phyloP scores from a whole-genome alignment of 2,888 invertebrate genomes.

The Erebia palarica region DNA sequence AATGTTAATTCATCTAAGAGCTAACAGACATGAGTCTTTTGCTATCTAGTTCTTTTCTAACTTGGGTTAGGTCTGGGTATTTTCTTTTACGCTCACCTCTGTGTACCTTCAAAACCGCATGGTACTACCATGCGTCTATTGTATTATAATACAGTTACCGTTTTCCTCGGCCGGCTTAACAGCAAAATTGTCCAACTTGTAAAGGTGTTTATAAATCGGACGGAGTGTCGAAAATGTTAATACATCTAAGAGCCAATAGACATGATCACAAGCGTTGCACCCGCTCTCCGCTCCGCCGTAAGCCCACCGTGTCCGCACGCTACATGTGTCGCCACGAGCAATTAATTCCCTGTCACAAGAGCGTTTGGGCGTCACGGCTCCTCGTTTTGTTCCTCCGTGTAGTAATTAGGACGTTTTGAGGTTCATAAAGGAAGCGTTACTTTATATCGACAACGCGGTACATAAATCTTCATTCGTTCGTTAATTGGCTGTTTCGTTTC shows the following conservation, averaged over 20 bases:
- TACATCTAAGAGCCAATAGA: constrained; percentile 16
- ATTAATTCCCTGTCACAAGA: constrained; percentile 82
- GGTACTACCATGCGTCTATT: neutral
- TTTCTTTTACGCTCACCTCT: neutral
- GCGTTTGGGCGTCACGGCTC: constrained; percentile 79
- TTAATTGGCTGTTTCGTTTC: constrained; percentile 67
- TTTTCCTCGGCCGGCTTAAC: neutral
- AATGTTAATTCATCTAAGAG: constrained; percentile 14
- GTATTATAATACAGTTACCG: neutral
- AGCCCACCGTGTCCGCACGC: constrained; percentile 45
- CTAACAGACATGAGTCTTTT: neutral
- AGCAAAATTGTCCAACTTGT: neutral
- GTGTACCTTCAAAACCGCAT: neutral
- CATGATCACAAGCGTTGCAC: neutral
- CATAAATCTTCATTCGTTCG: constrained; percentile 79
- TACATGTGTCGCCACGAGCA: constrained; percentile 79
- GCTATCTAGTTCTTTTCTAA: too few species aligned
- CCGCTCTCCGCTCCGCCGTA: constrained; percentile 44
- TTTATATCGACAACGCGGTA: constrained; percentile 81
- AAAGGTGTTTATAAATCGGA: neutral
- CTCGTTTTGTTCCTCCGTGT: constrained; percentile 77
- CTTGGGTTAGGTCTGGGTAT: too few species aligned
- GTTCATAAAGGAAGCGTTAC: constrained; percentile 81
- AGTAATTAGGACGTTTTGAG: constrained; percentile 83
- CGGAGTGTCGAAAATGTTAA: constrained; percentile 14